These are phyloP conservation scores for Pinna nobilis DNA, from an alignment of 1,140 invertebrate genomes.

Conservation along the genomic window DNA sequence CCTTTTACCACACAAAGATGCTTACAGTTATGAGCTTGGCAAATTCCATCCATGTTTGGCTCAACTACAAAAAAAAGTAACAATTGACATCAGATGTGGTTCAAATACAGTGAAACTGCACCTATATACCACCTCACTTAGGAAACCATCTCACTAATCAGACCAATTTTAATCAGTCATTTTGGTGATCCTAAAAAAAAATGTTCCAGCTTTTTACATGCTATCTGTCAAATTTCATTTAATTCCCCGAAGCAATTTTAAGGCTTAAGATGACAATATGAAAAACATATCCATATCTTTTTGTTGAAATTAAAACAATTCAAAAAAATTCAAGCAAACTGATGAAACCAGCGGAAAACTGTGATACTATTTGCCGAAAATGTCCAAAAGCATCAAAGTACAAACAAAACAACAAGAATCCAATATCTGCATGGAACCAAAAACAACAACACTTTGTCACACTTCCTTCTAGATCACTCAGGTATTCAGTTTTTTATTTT, in stretches of 20 bases:
- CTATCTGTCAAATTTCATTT: too few species aligned
- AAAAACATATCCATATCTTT: not conserved
- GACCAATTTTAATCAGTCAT: too few species aligned
- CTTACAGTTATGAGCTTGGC: constrained; percentile 36
- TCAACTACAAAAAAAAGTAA: not conserved
- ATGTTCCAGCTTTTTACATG: not conserved
- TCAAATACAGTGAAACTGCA: constrained; percentile 5
- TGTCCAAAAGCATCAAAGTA: too few species aligned
- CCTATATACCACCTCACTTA: too few species aligned
- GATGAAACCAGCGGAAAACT: not conserved
- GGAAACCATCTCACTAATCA: too few species aligned
- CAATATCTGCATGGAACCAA: too few species aligned
- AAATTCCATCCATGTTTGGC: not conserved
- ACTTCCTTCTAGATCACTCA: too few species aligned
- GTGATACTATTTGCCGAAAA: too few species aligned
- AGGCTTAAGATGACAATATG: not conserved
- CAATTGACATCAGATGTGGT: not conserved
- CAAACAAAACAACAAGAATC: too few species aligned
- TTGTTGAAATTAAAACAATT: not conserved
- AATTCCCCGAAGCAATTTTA: not conserved
- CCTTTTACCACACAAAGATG: constrained; percentile 63
- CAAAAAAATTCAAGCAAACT: not conserved
- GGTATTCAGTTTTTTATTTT: too few species aligned
- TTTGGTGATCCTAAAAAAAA: not conserved
- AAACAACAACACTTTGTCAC: too few species aligned